Conservation (phyloP, 2,888 invertebrate species). For the Stegophylla sp. region DNA sequence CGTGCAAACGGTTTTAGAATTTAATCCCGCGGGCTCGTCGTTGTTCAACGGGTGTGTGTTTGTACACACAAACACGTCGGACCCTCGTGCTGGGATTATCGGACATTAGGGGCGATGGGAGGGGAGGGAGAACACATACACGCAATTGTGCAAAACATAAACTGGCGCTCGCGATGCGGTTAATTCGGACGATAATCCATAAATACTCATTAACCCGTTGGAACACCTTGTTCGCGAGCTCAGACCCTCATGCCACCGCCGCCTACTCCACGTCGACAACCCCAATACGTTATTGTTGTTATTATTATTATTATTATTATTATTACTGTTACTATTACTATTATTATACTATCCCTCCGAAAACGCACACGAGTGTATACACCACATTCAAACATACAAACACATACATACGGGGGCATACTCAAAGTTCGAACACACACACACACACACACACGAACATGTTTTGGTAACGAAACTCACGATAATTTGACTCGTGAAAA, state of each 20-base stretch:
- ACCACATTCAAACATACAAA: background rate
- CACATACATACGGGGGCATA: too few species aligned
- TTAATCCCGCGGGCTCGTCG: background rate
- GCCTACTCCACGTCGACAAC: background rate
- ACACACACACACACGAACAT: background rate
- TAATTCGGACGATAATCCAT: slow-evolving; percentile 58
- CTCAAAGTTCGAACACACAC: background rate
- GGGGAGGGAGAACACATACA: background rate
- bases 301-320: background rate
- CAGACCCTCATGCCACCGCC: background rate
- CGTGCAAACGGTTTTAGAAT: background rate
- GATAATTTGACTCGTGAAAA: slow-evolving; percentile 37
- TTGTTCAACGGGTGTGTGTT: background rate
- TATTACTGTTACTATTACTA: slow-evolving; percentile 30
- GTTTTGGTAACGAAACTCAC: background rate
- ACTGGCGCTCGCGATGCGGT: slow-evolving; percentile 34
- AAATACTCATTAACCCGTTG: slow-evolving; percentile 58
- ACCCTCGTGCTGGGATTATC: slow-evolving; percentile 33
- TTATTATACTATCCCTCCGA: slow-evolving; percentile 39
- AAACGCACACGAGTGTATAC: background rate
- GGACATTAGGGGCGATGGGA: slow-evolving; percentile 36
- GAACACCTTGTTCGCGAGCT: slow-evolving; percentile 43
- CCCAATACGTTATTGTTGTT: background rate
- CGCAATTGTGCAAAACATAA: slow-evolving; percentile 35
- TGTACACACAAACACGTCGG: too few species aligned